Evolutionary conservation across 2,888 invertebrate species (phyloP), one percentile per base, ranked within the genome.

Genomic region (Apotomis capreana): DNA sequence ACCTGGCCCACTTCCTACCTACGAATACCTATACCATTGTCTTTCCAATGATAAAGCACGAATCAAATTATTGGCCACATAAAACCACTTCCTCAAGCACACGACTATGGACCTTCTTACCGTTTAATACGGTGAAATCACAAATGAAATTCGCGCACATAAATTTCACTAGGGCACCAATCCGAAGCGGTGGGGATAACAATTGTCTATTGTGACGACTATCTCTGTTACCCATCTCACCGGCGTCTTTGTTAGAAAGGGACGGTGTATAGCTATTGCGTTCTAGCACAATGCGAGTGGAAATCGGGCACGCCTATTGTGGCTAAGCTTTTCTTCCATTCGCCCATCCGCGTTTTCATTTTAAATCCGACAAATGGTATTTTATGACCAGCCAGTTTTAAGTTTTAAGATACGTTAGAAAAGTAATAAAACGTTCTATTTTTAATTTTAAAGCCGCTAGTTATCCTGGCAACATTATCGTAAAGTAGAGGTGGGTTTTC

Each of bases 191-290:
- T 85, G 84, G 92, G 92, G 92, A 91, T 92, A 91, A 93, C 93
- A 93, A 93, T 93, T 88, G 92, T 89, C 92, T 91, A 93, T 93
- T 93, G 92, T 92, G 87, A 86, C 85, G 89, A 88, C 92, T 92
- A 91, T 89, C 85, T 80, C 91, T 91, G 85, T 92, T 89, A 89
- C 89, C 83, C 85, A 85, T 87, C 86, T 83, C 80, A 82, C 83
- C 80, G 84, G 81, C 80, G 84, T 87, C 87, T 90, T 89, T 88
- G 90, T 78, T 76, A 79, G 89, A 90, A 74, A 58, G 80, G 74
- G 84, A 85, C 76, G 75, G 80, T 80, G 77, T 84, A 80, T 76
- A 73, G 76, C 82, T 76, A 81, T 87, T 85, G 73, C 86, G 64
- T 73, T 90, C 87, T 81, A 62, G 81, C 90, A 88, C 87, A 88